phyloP scores from a whole-genome alignment of 1,140 invertebrate species.

The Theocolax elegans region DNA sequence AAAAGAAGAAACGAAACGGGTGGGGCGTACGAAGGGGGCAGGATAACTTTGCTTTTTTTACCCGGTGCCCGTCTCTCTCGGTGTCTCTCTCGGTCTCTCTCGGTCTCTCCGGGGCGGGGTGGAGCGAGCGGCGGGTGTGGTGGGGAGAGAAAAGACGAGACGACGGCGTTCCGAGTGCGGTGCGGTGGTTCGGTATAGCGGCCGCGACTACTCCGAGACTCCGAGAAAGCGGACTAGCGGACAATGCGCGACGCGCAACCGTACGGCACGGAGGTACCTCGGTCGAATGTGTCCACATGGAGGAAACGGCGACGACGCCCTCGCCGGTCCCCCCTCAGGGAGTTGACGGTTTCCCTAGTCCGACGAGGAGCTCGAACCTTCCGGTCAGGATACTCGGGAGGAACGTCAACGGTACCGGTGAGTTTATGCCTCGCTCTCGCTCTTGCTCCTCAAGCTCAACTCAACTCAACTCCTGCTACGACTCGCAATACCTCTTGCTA shows the following conservation, averaged over 20 bases:
- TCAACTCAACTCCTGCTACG: no score
- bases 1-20: no score
- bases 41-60: neutral
- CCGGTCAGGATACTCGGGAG: conserved; percentile 61
- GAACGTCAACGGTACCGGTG: conserved; percentile 67
- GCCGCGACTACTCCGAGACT: no score
- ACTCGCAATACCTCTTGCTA: no score
- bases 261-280: conserved; percentile 42
- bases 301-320: conserved; percentile 42
- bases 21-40: neutral
- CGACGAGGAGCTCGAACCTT: conserved; percentile 41
- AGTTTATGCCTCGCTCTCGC: no score
- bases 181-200: neutral
- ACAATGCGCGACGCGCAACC: conserved; percentile 59
- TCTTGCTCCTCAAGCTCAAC: no score
- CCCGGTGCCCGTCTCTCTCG: no score
- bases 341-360: no score
- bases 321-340: conserved; percentile 11
- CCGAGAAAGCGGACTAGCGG: conserved; percentile 20
- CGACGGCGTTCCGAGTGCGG: conserved; percentile 19
- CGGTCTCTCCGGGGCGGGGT: neutral
- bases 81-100: neutral
- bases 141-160: neutral
- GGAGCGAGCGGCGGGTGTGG: neutral
- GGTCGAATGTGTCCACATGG: conserved; percentile 33